Conservation (phyloP, 1,140 invertebrate genomes). For the Cheumatopsyche charites region DNA sequence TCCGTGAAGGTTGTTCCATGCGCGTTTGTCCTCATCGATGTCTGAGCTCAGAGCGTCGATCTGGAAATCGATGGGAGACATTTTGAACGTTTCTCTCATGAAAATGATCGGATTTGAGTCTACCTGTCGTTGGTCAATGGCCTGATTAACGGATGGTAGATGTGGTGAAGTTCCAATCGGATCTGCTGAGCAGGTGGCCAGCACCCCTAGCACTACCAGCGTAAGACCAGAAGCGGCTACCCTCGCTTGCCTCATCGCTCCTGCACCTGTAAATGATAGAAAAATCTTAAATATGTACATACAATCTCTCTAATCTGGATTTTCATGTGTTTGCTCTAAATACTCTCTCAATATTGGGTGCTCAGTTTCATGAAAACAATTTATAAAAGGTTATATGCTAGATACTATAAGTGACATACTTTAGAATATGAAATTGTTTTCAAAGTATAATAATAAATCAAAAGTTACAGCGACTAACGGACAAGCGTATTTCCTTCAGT, state of each 20-base stretch:
- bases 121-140: conserved; percentile 37
- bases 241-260: conserved; percentile 25
- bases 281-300: not conserved
- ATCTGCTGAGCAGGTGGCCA: conserved; percentile 35
- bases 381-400: no score
- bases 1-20: conserved; percentile 43
- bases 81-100: no score
- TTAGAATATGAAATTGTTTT: no score
- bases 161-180: conserved; percentile 24
- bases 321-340: no score
- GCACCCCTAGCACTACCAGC: conserved; percentile 21
- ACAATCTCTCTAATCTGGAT: not conserved
- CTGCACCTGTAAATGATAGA: not conserved
- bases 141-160: conserved; percentile 20
- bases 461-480: no score
- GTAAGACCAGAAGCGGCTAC: conserved; percentile 32
- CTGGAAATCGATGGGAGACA: not conserved
- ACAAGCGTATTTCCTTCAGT: no score
- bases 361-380: no score
- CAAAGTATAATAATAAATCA: no score
- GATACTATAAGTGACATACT: no score
- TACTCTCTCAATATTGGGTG: no score
- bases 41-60: conserved; percentile 29
- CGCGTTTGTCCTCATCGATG: conserved; percentile 44
- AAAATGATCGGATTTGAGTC: not conserved